Base-by-base conservation (phyloP, 2,888 invertebrate species). In the Drosophila gaucha region DNA sequence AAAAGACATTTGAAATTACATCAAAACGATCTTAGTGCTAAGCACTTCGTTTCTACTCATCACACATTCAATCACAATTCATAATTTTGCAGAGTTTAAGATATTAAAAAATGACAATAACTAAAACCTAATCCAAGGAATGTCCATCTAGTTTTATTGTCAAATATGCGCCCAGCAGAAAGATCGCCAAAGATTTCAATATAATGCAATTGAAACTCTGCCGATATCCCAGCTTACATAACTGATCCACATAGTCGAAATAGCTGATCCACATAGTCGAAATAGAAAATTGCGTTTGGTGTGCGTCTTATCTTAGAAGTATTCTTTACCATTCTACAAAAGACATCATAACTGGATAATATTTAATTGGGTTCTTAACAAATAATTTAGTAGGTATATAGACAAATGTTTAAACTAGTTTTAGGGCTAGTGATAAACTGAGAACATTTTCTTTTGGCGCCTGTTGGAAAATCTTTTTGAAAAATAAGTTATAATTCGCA, bases 101-200 rank as follows among this genome's bases (percentile, higher is more conserved):
- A 28, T 10, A 24, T 26, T 6, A 43, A 16, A 26, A 16, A 5
- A 16, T n/a, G n/a, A n/a, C n/a, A n/a, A n/a, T n/a, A 28, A 43
- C 9, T 4, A 28, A 28, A 5, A 2, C 6, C 46, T 9, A 44
- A n/a, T 2, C 16, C n/a, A 36, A 9, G 9, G n/a, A 24, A 33
- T 46, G 16, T 8, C 14, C 20, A 8, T 36, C 36, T 20, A 59
- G 41, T 10, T 41, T 16, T 16, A 41, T 73, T 1, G 67, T 50
- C 33, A 74, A 14, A 50, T 41, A 54, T 0, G 28, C 10, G 38
- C 63, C 74, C 24, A 74, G 20, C 1, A 68, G 16, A 24, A 74
- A 72, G 4, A 74, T 18, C 1, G 46, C 2, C 10, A 50, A 50
- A 2, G 31, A 20, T 20, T 50, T 74, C 20, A 71, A 22, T 12